These are phyloP conservation scores for Kryphioiulus occultus DNA, from an alignment of 2,888 invertebrate genomes.

Conservation along the genomic window DNA sequence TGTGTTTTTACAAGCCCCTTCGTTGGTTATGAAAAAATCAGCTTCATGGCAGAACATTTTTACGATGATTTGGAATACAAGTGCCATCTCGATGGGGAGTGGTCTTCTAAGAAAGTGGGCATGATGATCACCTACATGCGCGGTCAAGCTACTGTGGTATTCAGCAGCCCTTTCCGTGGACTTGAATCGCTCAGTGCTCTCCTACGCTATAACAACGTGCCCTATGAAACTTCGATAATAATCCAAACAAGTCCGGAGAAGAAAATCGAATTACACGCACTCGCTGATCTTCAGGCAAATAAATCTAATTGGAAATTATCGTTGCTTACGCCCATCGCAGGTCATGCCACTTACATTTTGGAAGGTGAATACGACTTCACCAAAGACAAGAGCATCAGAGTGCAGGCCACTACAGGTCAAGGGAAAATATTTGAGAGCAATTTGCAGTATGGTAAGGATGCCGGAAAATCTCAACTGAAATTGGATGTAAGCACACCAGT, in stretches of 20 bases:
- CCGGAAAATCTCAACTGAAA: background rate
- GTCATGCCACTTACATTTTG: background rate
- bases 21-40: constrained; percentile 20
- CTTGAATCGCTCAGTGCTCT: background rate
- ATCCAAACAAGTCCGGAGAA: background rate
- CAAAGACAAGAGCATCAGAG: background rate
- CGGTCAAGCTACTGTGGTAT: background rate
- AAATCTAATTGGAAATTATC: constrained; percentile 31
- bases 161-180: constrained; percentile 45
- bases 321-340: background rate
- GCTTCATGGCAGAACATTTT: background rate
- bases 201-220: background rate
- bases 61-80: background rate
- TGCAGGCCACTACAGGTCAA: constrained; percentile 12
- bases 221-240: background rate
- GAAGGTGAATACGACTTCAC: constrained; percentile 45
- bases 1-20: constrained; percentile 29
- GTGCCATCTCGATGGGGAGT: background rate
- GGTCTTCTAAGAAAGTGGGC: background rate
- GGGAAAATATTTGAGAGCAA: constrained; percentile 32
- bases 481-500: constrained; percentile 29
- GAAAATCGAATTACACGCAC: background rate
- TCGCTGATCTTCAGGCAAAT: background rate
- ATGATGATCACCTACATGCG: background rate
- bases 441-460: background rate